Conservation (phyloP, 2,797 vertebrate genomes). For the Crossoptilon crossoptilon region DNA sequence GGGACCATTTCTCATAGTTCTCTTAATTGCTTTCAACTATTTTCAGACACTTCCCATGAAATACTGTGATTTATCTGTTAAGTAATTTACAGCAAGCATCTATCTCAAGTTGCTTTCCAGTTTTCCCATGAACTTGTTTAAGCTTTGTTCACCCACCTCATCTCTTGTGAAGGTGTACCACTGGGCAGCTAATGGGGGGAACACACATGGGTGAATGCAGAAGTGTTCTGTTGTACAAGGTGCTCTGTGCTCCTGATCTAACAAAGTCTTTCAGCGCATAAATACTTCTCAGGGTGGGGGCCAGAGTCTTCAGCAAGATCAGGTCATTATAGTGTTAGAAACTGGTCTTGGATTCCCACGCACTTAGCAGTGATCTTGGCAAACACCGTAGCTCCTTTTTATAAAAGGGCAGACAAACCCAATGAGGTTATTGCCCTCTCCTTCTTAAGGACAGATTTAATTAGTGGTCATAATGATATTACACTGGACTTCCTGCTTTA, state of each 20-base stretch:
- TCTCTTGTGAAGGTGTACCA: neutral
- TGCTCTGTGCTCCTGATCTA: fast-evolving
- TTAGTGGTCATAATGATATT: neutral
- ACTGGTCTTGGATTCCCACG: neutral
- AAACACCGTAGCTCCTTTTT: neutral
- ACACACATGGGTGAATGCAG: fast-evolving
- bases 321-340: neutral
- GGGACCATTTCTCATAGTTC: fast-evolving
- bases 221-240: neutral
- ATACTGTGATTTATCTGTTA: neutral
- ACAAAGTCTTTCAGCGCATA: fast-evolving
- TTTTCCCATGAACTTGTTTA: fast-evolving
- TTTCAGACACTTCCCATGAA: neutral
- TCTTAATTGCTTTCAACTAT: neutral
- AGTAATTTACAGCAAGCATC: neutral
- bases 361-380: neutral
- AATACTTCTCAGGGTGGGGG: fast-evolving
- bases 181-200: neutral
- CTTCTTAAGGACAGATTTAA: neutral
- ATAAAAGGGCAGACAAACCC: neutral
- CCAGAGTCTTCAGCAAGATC: neutral
- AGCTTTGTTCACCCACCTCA: neutral
- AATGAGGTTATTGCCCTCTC: neutral
- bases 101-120: neutral
- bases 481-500: neutral